Base-by-base conservation (phyloP, 2,888 invertebrate genomes). In the Pinctada fucata region DNA sequence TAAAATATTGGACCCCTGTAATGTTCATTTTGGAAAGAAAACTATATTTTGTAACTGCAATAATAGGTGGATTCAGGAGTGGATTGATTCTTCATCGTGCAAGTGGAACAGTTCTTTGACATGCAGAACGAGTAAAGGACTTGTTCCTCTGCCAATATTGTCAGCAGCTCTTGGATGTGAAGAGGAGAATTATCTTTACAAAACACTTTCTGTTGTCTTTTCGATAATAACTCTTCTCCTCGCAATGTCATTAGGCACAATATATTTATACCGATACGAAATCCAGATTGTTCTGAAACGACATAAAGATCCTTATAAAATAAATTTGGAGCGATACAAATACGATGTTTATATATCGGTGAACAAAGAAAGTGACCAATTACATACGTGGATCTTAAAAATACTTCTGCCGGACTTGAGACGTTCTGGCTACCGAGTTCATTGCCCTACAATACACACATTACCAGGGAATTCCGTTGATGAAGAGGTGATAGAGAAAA, bases 261-360 rank as follows among this genome's bases (percentile, higher is more conserved):
- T 58, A 13, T 58, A 58, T 13, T 10, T 13, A 58, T 58, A 58
- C 58, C 6, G 58, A 58, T 58, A 58, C 13, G 58, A 58, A 13
- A 13, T 13, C 6, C 6, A 10, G 13, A 58, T 58, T 10, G 6
- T 58, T 58, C 13, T 58, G 8, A 58, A 58, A 58, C 58, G 58
- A 6, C 13, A 58, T 13, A 58, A 58, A 13, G 13, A 31, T 31
- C 31, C 31, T 31, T 31, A 31, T 31, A 31, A 31, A 31, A 31
- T 31, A 31, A 31, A 31, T 58, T 58, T 58, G 58, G 13, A 58
- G 58, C 6, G 13, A 13, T 45, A 2, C 47, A 67, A 72, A 47
- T 76, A 66, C 64, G 76, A 76, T 47, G 71, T 50, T 45, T 76
- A 65, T 48, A 5, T 76, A 6, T 76, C 76, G 16, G 64, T 67